Evolutionary conservation across 1,140 invertebrate genomes (phyloP), one percentile per base, ranked within the genome.

Genomic region (Rhagoletis zephyria): DNA sequence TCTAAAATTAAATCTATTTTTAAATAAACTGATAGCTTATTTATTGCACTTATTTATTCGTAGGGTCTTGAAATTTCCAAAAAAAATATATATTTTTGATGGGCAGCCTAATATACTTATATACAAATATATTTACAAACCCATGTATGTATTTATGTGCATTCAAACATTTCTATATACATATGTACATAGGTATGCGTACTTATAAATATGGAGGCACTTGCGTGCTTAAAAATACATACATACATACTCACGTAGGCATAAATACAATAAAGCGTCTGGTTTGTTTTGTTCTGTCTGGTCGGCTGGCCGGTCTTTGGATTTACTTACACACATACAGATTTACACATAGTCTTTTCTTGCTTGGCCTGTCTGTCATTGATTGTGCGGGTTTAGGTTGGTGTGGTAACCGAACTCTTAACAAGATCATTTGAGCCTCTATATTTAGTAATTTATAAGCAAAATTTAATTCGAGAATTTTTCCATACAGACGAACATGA

Each of bases 241-340:
- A 40, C 30, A 67, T 67, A 81, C 56, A 63, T 63, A 63, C 61
- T 4, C n/a, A 63, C 61, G n/a, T 30, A 56, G 4, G 61, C 64
- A 81, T n/a, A 19, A 14, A 56, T n/a, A 81, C n/a, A n/a, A n/a
- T n/a, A 81, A 81, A 81, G 45, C 74, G 74, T 81, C 51, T 81
- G 74, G 3, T 81, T 81, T 81, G 74, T 81, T 81, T 81, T 81
- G 74, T 81, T n/a, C 48, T 81, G 74, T 81, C 74, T 81, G 48
- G 74, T 45, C 70, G 48, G 74, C 74, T 48, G 74, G 74, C 74
- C 74, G 74, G 74, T 81, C 45, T 81, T 81, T 81, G 48, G 5
- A 3, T 56, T 48, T 51, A 81, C 74, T 19, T 81, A n/a, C 74
- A 81, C 6, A 30, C 45, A n/a, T 14, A 30, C 5, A 3, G 4